These are phyloP conservation scores for Kryptolebias ocellatus DNA, from an alignment of 2,797 vertebrate genomes.

Conservation along the genomic window DNA sequence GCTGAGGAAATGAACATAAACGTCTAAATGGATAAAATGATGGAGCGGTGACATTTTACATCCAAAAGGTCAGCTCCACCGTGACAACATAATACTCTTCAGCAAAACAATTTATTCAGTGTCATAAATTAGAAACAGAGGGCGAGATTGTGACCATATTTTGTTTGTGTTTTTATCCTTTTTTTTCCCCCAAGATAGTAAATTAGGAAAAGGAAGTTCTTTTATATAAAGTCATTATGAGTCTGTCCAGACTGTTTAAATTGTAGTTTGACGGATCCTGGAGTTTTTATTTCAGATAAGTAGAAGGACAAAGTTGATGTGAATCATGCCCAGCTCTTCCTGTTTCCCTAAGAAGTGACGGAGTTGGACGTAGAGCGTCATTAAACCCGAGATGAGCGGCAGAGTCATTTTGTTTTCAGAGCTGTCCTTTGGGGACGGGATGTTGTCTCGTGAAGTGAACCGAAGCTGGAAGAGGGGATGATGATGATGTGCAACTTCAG, in stretches of 20 bases:
- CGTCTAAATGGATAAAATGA: background rate
- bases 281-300: too few species aligned
- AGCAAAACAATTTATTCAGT: background rate
- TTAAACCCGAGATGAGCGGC: slow-evolving; percentile 7
- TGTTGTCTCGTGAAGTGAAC: slow-evolving; percentile 29
- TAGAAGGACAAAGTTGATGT: too few species aligned
- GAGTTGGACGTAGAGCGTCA: slow-evolving; percentile 6
- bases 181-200: too few species aligned
- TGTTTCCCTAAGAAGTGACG: slow-evolving; percentile 15
- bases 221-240: background rate
- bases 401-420: slow-evolving; percentile 26
- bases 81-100: background rate
- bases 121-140: background rate
- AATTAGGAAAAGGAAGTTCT: too few species aligned
- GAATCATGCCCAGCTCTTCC: background rate
- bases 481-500: too few species aligned
- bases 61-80: slow-evolving; percentile 4
- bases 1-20: background rate
- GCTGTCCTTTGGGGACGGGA: slow-evolving; percentile 14
- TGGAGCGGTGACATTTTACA: slow-evolving; percentile 7
- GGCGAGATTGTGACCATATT: background rate
- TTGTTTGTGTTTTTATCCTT: background rate
- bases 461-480: slow-evolving; percentile 19
- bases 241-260: background rate
- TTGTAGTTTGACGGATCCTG: background rate